Evolutionary conservation across 1,140 invertebrate species (phyloP), one percentile per base, ranked within the genome.

Genomic region (Acromyrmex heyeri): DNA sequence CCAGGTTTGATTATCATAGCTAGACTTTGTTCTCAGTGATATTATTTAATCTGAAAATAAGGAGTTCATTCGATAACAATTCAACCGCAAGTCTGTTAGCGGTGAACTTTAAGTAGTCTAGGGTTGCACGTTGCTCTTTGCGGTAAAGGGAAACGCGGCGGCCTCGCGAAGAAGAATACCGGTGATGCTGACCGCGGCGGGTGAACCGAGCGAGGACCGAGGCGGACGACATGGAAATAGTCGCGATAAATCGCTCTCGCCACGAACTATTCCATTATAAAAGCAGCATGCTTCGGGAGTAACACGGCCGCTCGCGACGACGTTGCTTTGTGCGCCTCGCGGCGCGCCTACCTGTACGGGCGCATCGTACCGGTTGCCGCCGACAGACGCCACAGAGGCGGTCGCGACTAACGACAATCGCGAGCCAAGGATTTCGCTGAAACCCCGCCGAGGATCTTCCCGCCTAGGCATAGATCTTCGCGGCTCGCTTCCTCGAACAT

Each of bases 261-360:
- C 88, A 92, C 91, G 89, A 92, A 92, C 92, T 92, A 92, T 92
- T 92, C 92, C 92, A 92, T 92, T 92, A 92, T 92, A 92, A 91
- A 73, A 91, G 89, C 91, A 89, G 91, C 86, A 87, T 87, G 87
- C 90, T 27, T 76, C 77, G 64, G 48, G 85, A 83, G 89, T 86
- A 90, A 88, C 89, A 90, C 76, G 61, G 88, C 88, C 88, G 89
- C 57, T 90, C 87, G 78, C 70, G 76, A 77, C 77, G 89, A 87
- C 90, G 88, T 90, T 87, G 90, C 91, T 92, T 92, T 92, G 91
- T 92, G 87, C 90, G 78, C 78, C 44, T 69, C 1, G 78, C 82
- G 85, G 86, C 83, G 89, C 89, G 76, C 89, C 90, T 91, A 91
- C 90, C 86, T 91, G 90, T 75, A 88, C 65, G 90, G n/a, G 67